Conservation (phyloP, 2,113 vertebrate genomes). For the Pseudorasbora parva region DNA sequence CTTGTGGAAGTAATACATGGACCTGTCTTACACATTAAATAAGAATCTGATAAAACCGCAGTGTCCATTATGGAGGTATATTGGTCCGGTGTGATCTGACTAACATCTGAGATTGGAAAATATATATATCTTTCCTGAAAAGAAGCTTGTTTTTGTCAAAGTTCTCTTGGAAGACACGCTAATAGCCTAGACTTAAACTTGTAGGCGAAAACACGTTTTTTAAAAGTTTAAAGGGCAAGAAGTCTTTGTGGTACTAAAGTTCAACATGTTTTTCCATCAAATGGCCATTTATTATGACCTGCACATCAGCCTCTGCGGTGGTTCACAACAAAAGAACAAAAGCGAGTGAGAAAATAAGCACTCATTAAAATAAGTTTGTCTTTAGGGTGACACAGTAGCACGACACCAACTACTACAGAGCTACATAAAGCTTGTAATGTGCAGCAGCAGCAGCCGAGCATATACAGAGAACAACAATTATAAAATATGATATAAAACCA, state of each 20-base stretch:
- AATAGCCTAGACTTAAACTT: background rate
- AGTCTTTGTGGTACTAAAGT: conserved; percentile 2
- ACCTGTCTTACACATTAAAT: conserved; percentile 3
- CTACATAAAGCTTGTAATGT: background rate
- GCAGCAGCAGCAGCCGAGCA: no score
- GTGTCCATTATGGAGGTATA: background rate
- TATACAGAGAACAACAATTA: conserved; percentile 3
- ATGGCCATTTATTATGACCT: conserved; percentile 7
- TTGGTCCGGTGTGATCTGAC: conserved; percentile 8
- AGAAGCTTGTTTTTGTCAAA: conserved; percentile 18
- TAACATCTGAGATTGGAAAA: conserved; percentile 17
- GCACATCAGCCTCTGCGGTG: background rate
- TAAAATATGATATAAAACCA: background rate
- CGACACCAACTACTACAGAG: background rate
- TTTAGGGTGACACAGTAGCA: background rate
- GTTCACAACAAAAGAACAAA: conserved; percentile 10
- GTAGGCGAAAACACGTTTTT: conserved; percentile 14
- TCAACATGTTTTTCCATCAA: conserved; percentile 8
- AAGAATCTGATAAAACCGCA: conserved; percentile 17
- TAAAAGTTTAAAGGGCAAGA: conserved; percentile 50
- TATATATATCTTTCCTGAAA: conserved; percentile 16
- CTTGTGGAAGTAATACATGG: conserved; percentile 17
- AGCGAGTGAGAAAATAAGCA: conserved; percentile 10
- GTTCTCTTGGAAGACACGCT: background rate
- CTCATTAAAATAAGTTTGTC: conserved; percentile 27